These are phyloP conservation scores for Rana temporaria DNA, from an alignment of 2,113 vertebrate species.

Conservation along the genomic window DNA sequence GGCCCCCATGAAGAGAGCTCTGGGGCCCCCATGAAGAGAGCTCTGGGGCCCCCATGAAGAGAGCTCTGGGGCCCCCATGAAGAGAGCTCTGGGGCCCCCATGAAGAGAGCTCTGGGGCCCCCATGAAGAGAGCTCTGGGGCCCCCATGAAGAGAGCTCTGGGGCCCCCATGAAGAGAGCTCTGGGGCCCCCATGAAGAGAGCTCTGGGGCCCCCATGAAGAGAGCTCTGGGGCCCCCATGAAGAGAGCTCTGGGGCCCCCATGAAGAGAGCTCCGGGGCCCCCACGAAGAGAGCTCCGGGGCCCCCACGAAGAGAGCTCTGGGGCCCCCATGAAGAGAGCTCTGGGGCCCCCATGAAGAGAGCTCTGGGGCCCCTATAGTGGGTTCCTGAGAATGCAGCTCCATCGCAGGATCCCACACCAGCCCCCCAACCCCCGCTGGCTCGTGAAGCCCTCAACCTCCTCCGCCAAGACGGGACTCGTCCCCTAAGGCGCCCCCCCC, in stretches of 20 bases:
- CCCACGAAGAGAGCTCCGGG: conserved; percentile 59
- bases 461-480: conserved; percentile 63
- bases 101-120: conserved; percentile 57
- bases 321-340: conserved; percentile 57
- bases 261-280: too few relatives aligned
- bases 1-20: conserved; percentile 65
- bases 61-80: conserved; percentile 40
- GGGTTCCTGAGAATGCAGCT: conserved; percentile 61
- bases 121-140: too few relatives aligned
- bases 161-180: conserved; percentile 24
- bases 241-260: conserved; percentile 56
- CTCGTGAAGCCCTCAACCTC: conserved; percentile 4
- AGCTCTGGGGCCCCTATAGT: conserved; percentile 33
- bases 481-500: conserved; percentile 43
- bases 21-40: conserved; percentile 30
- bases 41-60: conserved; percentile 68
- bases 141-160: conserved; percentile 63
- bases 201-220: conserved; percentile 31
- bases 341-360: conserved; percentile 63
- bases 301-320: conserved; percentile 58
- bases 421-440: conserved; percentile 30
- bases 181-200: conserved; percentile 67
- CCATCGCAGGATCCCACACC: conserved; percentile 59
- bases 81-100: too few relatives aligned
- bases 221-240: too few relatives aligned